Conservation (phyloP, 2,797 vertebrate species). For the Nothura maculosa region DNA sequence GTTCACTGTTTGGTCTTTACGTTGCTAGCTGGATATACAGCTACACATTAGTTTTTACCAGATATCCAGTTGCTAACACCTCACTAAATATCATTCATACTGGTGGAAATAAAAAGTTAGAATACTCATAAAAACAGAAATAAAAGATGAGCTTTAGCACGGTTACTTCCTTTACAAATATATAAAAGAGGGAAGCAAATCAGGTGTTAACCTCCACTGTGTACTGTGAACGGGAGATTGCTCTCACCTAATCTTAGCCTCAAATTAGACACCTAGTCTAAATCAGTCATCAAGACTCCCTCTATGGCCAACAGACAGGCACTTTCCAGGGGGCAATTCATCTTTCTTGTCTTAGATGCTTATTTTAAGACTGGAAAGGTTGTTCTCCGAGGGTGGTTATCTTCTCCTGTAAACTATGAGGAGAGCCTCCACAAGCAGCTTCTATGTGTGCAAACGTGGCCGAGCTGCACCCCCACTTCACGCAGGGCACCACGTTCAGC, state of each 20-base stretch:
- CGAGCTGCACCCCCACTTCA: not conserved
- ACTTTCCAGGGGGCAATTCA: constrained; percentile 24
- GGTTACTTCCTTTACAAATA: not conserved
- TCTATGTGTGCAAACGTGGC: not conserved
- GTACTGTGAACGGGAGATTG: constrained; percentile 13
- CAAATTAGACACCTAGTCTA: constrained; percentile 39
- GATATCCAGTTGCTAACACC: not conserved
- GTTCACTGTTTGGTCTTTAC: not conserved
- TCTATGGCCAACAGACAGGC: constrained; percentile 16
- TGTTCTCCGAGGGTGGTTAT: not conserved
- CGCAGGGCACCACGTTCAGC: no score
- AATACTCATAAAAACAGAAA: not conserved
- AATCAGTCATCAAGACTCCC: constrained; percentile 33
- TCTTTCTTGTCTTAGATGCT: constrained; percentile 27
- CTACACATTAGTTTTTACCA: not conserved
- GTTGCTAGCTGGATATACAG: not conserved
- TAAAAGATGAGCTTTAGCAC: not conserved
- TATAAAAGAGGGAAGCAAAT: rapidly evolving
- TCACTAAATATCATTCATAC: not conserved
- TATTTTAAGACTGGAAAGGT: constrained; percentile 27
- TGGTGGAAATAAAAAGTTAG: not conserved
- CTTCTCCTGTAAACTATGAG: not conserved
- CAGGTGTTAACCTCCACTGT: not conserved
- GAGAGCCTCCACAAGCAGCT: not conserved
- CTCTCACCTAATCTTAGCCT: constrained; percentile 27